Evolutionary conservation across 1,140 invertebrate species (phyloP), one percentile per base, ranked within the genome.

Genomic region (Bombus consobrinus): DNA sequence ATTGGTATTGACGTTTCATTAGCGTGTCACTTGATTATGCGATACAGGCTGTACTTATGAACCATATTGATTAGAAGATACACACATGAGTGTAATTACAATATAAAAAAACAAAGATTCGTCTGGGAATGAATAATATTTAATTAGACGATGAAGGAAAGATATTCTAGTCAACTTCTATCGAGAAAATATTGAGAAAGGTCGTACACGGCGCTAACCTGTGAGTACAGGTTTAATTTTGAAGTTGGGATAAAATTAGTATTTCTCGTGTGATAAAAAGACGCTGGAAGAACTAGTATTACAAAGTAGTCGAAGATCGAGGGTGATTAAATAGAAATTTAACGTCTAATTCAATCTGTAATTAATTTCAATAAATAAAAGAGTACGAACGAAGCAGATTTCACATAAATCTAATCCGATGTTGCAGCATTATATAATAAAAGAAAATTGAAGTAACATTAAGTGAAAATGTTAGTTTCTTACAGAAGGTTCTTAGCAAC

Each of bases 1-100:
- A 76, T 77, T 43, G 41, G 59, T 39, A 64, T 41, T 68, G 72
- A 83, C 32, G 72, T 80, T 79, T 81, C 77, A 47, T 73, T 81
- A 85, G 8, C 41, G 28, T 13, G 68, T 22, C 10, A 0, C 10
- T 25, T n/a, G 62, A 64, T 77, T 57, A 43, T 25, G 25, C 12
- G 22, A 9, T 28, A 59, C 28, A 59, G 9, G 0, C 22, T 25
- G 25, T 59, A 28, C 57, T 12, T 59, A 59, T 10, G 3, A 59
- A 59, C 25, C 25, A 12, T 28, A 3, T 28, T 3, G 57, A 59
- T 28, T 28, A 28, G 18, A 0, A 53, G 47, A 53, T 53, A 53
- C 1, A 18, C 18, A 53, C 8, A 22, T 18, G 18, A 22, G 1
- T 53, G 47, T 53, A 22, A 0, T 53, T 8, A 53, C 18, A 22